phyloP scores from a whole-genome alignment of 2,888 invertebrate genomes.

The Acanthosoma haemorrhoidale region DNA sequence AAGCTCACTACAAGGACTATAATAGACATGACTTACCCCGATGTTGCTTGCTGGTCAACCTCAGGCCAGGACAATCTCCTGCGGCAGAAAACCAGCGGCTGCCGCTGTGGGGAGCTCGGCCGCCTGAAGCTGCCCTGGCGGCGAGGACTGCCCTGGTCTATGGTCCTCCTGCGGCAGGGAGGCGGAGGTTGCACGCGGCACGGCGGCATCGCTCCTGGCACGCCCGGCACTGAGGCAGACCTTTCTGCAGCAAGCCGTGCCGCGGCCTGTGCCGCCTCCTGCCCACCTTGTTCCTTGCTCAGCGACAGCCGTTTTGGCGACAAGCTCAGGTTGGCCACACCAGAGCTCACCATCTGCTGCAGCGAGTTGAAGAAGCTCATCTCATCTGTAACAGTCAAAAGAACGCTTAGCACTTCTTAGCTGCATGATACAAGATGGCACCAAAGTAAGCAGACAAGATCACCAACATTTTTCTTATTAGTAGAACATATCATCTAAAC shows the following conservation, averaged over 20 bases:
- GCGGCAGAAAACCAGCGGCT: slow-evolving; percentile 69
- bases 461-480: too few species aligned
- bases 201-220: neutral
- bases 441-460: too few species aligned
- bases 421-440: too few species aligned
- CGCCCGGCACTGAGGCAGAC: slow-evolving; percentile 47
- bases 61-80: slow-evolving; percentile 78
- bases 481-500: too few species aligned
- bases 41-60: slow-evolving; percentile 74
- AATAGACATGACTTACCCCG: slow-evolving; percentile 62
- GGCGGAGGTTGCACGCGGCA: slow-evolving; percentile 71
- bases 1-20: too few species aligned
- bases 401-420: too few species aligned
- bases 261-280: slow-evolving; percentile 36
- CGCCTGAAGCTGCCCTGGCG: slow-evolving; percentile 34
- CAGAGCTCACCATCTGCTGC: slow-evolving; percentile 80
- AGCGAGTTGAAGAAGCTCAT: slow-evolving; percentile 85
- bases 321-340: slow-evolving; percentile 72
- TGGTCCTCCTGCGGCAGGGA: slow-evolving; percentile 45
- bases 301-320: slow-evolving; percentile 69
- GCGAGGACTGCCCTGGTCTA: slow-evolving; percentile 20
- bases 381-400: slow-evolving; percentile 37
- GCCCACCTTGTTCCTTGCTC: slow-evolving; percentile 53
- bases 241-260: slow-evolving; percentile 42
- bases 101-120: slow-evolving; percentile 51